Base-by-base conservation (phyloP, 2,797 vertebrate genomes). In the Micromesistius poutassou region DNA sequence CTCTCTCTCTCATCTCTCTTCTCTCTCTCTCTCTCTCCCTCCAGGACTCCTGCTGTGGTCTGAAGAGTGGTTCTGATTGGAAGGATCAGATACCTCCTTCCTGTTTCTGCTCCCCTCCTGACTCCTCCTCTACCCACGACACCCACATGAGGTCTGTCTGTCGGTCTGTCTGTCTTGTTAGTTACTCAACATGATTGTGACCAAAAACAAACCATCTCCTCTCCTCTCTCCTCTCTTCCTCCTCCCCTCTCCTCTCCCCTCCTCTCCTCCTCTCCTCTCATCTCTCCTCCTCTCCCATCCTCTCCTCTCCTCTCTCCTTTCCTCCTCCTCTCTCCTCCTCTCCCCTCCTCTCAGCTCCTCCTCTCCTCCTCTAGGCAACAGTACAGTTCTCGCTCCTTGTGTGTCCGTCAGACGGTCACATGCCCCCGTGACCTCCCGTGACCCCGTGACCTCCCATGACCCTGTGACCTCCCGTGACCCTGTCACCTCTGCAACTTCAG, bases 31-130 rank as follows among this genome's bases (percentile, higher is more conserved):
- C 4, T 75, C 42, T 46, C 8, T 19, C 9, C 13, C 30, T 78
- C 22, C 77, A 89, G 89, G 87, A 90, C 36, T 85, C 86, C 5
- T 91, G 91, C 30, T 91, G 91, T 81, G 91, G 90, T 77, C 38
- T 91, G 82, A 88, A 81, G 74, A 83, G 77, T 70, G 85, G 80
- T 68, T 66, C 86, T 19, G 91, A 92, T 79, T 91, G 91, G 91
- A 82, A 80, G 14, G 62, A 79, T 36, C 77, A 80, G 7, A 72
- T 88, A 77, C 91, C 91, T 62, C 50, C 0, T 1, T 88, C 85
- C 33, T 92, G 91, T 75, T 7, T 62, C 16, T 91, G 91, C 14
- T 74, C 73, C 31, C 12, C n/a, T 5, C 22, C 9, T 33, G 30
- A 73, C 22, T 13, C 0, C 71, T 74, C 1, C 28, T 77, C 0